Conservation (phyloP, 2,888 invertebrate genomes). For the Leucophenga maculata region DNA sequence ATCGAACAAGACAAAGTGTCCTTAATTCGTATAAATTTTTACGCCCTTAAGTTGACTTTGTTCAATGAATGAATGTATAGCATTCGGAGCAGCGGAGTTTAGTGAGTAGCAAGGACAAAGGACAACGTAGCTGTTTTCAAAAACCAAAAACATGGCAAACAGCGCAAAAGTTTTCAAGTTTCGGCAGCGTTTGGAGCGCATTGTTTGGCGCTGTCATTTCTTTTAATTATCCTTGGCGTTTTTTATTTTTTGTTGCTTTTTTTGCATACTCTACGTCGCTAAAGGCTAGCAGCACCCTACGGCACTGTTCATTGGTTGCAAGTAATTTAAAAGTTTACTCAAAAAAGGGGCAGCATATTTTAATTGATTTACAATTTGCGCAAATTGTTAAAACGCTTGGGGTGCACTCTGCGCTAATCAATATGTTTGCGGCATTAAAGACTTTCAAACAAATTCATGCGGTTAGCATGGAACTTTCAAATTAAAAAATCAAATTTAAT, state of each 20-base stretch:
- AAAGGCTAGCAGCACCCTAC: no score
- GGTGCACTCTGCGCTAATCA: no score
- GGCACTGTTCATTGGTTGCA: no score
- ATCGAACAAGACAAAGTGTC: slow-evolving; percentile 46
- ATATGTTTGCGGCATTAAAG: no score
- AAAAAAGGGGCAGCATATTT: no score
- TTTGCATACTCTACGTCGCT: neutral
- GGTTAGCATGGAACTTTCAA: no score
- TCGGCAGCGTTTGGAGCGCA: slow-evolving; percentile 4
- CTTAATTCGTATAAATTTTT: slow-evolving; percentile 51
- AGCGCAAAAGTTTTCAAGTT: slow-evolving; percentile 26
- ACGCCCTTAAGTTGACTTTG: slow-evolving; percentile 34
- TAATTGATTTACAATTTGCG: no score
- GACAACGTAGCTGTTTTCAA: neutral
- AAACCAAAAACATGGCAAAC: slow-evolving; percentile 11
- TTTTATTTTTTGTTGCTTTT: slow-evolving; percentile 21
- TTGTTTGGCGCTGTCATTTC: slow-evolving; percentile 31
- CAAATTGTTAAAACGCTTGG: no score
- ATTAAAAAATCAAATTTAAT: no score
- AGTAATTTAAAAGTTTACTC: no score
- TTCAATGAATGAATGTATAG: neutral
- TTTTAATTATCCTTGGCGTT: slow-evolving; percentile 42
- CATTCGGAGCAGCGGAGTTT: slow-evolving; percentile 22
- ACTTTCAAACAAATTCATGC: no score
- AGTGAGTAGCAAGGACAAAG: neutral